Evolutionary conservation across 2,797 vertebrate genomes (phyloP).

Genomic region (Eremophila alpestris): DNA sequence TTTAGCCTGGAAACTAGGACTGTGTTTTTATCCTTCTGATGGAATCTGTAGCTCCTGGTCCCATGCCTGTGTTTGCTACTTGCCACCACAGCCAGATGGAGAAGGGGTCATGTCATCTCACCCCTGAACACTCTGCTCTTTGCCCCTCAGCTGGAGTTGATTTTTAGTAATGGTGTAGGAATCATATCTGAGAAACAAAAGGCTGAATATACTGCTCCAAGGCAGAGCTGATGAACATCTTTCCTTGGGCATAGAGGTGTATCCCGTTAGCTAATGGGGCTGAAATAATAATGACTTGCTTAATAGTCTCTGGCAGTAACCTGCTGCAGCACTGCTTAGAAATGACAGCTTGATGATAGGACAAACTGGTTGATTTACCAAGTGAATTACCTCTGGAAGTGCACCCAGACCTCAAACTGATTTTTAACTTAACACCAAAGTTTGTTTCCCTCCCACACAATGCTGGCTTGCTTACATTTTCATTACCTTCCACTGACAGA

Average conservation of each 20-base stretch:
- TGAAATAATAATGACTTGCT: conserved; percentile 63
- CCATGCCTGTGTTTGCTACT: neutral
- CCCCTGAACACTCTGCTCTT: neutral
- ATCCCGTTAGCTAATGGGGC: conserved; percentile 31
- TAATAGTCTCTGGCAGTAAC: conserved; percentile 55
- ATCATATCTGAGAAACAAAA: neutral
- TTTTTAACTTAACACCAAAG: conserved; percentile 49
- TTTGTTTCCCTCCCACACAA: conserved; percentile 26
- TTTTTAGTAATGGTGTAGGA: neutral
- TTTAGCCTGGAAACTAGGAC: neutral
- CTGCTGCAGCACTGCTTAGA: conserved; percentile 11
- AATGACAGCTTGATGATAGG: conserved; percentile 61
- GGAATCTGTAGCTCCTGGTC: neutral
- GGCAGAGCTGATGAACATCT: neutral
- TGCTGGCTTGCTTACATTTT: conserved; percentile 6
- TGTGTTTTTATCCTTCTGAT: neutral
- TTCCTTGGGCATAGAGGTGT: conserved; percentile 31
- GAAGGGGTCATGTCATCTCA: neutral
- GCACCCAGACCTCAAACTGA: conserved; percentile 38
- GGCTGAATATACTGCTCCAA: neutral
- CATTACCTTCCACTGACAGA: conserved; percentile 34
- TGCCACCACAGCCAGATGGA: neutral
- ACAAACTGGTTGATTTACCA: conserved; percentile 49
- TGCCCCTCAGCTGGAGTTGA: neutral
- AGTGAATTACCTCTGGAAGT: conserved; percentile 46